Conservation (phyloP, 1,140 invertebrate genomes). For the Steinernema khuongi region DNA sequence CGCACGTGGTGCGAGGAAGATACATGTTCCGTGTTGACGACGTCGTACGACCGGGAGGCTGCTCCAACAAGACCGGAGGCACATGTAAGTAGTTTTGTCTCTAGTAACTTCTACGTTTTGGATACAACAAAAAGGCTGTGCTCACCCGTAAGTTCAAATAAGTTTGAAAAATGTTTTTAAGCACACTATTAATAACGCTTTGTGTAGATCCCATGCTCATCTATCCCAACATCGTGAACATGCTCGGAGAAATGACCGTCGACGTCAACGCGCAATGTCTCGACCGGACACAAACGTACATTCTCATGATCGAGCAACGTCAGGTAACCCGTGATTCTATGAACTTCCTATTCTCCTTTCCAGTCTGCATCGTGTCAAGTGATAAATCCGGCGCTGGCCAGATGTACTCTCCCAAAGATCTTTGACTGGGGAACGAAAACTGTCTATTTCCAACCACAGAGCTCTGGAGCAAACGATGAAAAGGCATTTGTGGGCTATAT, state of each 20-base stretch:
- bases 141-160: neutral
- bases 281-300: conserved; percentile 54
- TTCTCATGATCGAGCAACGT: conserved; percentile 58
- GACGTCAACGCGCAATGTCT: conserved; percentile 56
- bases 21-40: conserved; percentile 59
- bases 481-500: conserved; percentile 57
- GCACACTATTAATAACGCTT: neutral
- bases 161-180: neutral
- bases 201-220: conserved; percentile 54
- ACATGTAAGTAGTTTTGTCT: conserved; percentile 41
- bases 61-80: conserved; percentile 58
- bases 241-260: conserved; percentile 58
- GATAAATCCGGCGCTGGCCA: conserved; percentile 51
- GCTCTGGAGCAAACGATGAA: conserved; percentile 52
- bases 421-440: conserved; percentile 59
- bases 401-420: conserved; percentile 53
- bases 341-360: conserved; percentile 24
- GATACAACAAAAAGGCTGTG: neutral
- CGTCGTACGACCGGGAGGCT: conserved; percentile 56
- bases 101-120: conserved; percentile 2
- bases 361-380: conserved; percentile 50
- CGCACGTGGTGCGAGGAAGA: conserved; percentile 55
- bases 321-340: conserved; percentile 26
- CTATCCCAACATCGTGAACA: conserved; percentile 59
- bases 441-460: conserved; percentile 57